Evolutionary conservation across 2,797 vertebrate genomes (phyloP).

Genomic region (Chloroceryle amazona): DNA sequence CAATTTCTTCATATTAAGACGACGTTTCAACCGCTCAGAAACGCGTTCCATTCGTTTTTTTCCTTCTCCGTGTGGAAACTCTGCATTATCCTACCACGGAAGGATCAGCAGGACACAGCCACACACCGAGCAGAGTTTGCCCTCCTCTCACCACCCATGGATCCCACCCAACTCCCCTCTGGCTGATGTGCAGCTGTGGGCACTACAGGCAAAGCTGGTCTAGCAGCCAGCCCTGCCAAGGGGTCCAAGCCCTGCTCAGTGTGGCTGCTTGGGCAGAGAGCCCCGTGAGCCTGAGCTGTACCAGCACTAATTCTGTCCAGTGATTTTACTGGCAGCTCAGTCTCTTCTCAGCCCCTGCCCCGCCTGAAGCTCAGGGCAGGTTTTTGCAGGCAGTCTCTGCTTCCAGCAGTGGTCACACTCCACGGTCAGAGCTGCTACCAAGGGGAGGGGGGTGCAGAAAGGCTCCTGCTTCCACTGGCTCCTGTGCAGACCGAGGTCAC

Average conservation of each 20-base stretch:
- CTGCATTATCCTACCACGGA: rapidly evolving
- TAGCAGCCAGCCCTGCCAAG: not conserved
- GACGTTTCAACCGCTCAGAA: not conserved
- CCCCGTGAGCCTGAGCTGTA: not conserved
- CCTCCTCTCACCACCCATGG: rapidly evolving
- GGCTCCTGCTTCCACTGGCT: too few relatives aligned
- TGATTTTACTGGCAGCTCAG: not conserved
- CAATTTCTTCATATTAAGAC: not conserved
- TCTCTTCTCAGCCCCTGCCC: not conserved
- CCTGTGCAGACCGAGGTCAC: too few relatives aligned
- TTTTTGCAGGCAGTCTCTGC: too few relatives aligned
- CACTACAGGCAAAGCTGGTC: rapidly evolving
- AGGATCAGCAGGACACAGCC: not conserved
- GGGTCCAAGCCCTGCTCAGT: not conserved
- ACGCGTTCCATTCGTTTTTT: rapidly evolving
- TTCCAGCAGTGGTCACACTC: too few relatives aligned
- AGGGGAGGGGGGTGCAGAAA: too few relatives aligned
- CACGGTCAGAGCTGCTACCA: too few relatives aligned
- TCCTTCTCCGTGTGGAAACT: rapidly evolving
- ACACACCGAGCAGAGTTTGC: rapidly evolving
- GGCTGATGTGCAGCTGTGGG: not conserved
- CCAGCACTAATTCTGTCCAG: not conserved
- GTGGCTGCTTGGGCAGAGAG: too few relatives aligned
- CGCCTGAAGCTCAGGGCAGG: not conserved
- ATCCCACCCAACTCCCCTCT: rapidly evolving